A percentile compares a stretch with the other conserved stretches of the same genome.
Conservation (phyloP, 2,888 invertebrate species). For the Spicauda simplicius region DNA sequence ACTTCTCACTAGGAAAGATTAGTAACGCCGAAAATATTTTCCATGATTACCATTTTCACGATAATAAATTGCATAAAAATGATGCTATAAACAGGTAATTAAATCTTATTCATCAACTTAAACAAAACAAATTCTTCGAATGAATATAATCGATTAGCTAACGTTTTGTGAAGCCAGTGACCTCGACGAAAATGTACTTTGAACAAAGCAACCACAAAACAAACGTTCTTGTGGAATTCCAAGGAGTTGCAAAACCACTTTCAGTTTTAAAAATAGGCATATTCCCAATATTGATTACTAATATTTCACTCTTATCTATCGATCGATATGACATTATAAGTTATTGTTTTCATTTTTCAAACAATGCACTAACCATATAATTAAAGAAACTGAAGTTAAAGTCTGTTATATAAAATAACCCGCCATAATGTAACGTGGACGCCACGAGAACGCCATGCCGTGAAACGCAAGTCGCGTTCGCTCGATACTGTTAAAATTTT, state of each 20-base stretch:
- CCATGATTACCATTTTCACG: not conserved
- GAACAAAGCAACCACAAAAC: conserved; percentile 66
- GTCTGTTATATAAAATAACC: conserved; percentile 44
- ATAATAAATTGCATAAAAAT: too few species aligned
- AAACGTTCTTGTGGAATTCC: conserved; percentile 42
- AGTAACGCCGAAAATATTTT: not conserved
- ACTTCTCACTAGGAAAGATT: not conserved
- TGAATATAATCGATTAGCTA: conserved; percentile 67
- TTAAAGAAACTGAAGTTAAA: not conserved
- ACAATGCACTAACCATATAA: not conserved
- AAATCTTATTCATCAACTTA: not conserved
- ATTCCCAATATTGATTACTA: not conserved
- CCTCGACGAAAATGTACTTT: conserved; percentile 74
- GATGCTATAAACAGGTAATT: too few species aligned
- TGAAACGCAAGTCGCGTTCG: conserved; percentile 45
- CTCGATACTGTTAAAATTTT: conserved; percentile 28
- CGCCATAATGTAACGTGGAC: conserved; percentile 77
- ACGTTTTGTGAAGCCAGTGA: conserved; percentile 71
- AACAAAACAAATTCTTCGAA: conserved; percentile 55
- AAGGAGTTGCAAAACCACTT: conserved; percentile 39
- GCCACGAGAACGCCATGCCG: conserved; percentile 75
- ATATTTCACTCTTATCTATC: not conserved
- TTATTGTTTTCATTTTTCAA: not conserved
- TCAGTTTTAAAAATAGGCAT: conserved; percentile 30
- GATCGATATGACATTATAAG: not conserved